Conservation (phyloP, 2,113 vertebrate species). For the Solea solea region DNA sequence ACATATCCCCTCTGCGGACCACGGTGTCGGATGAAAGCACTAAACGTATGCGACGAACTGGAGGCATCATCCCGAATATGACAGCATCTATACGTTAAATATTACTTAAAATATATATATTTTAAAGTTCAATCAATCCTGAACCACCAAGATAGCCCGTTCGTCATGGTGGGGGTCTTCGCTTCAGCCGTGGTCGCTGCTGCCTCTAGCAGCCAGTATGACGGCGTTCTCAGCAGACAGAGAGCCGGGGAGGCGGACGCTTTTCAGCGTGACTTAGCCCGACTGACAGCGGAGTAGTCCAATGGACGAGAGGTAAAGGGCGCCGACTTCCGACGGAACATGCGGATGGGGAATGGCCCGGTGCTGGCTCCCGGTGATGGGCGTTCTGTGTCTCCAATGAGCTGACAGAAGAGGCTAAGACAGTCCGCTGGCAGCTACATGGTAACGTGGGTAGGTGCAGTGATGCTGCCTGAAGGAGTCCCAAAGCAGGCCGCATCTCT, state of each 20-base stretch:
- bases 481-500: conserved; percentile 2
- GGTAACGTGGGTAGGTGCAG: conserved; percentile 81
- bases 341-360: conserved; percentile 63
- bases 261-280: conserved; percentile 43
- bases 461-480: conserved; percentile 57
- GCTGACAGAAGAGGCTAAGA: conserved; percentile 6
- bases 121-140: conserved; percentile 30
- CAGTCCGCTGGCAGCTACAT: conserved; percentile 65
- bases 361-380: conserved; percentile 59
- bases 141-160: conserved; percentile 32
- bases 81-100: conserved; percentile 6
- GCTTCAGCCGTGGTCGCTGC: conserved; percentile 61
- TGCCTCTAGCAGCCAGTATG: conserved; percentile 79
- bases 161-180: conserved; percentile 63
- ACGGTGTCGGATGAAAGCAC: conserved; percentile 66
- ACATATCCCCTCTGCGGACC: conserved; percentile 75
- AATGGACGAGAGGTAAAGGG: conserved; percentile 53
- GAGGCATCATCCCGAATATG: conserved; percentile 71
- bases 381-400: conserved; percentile 70
- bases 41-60: conserved; percentile 38
- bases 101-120: conserved; percentile 1
- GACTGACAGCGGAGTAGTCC: conserved; percentile 68
- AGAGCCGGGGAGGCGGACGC: conserved; percentile 68
- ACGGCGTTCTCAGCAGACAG: conserved; percentile 67
- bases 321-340: conserved; percentile 61